A percentile compares a stretch with the other conserved stretches of the same genome.
phyloP scores from a whole-genome alignment of 64 coral and sea anemone species.

The Actinia tenebrosa region DNA sequence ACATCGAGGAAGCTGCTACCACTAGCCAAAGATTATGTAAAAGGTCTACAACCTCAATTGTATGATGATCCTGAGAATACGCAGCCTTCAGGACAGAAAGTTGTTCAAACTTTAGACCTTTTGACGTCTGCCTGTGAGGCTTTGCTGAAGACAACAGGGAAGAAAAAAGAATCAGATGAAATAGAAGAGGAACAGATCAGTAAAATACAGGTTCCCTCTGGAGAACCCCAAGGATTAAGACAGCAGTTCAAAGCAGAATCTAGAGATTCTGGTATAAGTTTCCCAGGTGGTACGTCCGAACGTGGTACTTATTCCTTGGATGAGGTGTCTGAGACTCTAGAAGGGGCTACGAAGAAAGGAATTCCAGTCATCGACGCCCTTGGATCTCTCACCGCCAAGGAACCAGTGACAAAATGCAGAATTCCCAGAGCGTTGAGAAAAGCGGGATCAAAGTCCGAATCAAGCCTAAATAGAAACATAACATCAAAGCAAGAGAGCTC shows the following conservation, averaged over 20 bases:
- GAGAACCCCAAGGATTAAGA: not conserved
- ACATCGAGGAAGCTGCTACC: constrained; percentile 49
- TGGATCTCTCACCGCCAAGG: not conserved
- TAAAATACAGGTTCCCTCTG: not conserved
- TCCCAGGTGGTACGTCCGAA: constrained; percentile 5
- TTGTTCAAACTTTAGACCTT: constrained; percentile 76
- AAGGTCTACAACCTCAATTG: not conserved
- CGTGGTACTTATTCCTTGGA: constrained; percentile 54
- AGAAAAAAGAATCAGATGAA: not conserved
- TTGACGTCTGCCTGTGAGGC: constrained; percentile 87
- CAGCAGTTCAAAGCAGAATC: not conserved
- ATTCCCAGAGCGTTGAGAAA: not conserved
- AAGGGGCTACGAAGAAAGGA: constrained; percentile 37
- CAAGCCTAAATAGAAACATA: not conserved
- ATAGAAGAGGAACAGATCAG: not conserved
- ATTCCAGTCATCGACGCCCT: constrained; percentile 47
- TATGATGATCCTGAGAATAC: constrained; percentile 1
- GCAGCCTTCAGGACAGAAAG: constrained; percentile 36
- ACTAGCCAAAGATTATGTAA: constrained; percentile 19
- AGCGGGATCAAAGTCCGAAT: constrained; percentile 40
- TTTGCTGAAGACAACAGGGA: constrained; percentile 46
- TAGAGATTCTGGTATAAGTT: not conserved
- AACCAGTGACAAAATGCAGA: not conserved
- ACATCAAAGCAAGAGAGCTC: not conserved
- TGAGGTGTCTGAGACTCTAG: constrained; percentile 28